Base-by-base conservation (phyloP, 1,140 invertebrate genomes). In the Drosophila tristis region DNA sequence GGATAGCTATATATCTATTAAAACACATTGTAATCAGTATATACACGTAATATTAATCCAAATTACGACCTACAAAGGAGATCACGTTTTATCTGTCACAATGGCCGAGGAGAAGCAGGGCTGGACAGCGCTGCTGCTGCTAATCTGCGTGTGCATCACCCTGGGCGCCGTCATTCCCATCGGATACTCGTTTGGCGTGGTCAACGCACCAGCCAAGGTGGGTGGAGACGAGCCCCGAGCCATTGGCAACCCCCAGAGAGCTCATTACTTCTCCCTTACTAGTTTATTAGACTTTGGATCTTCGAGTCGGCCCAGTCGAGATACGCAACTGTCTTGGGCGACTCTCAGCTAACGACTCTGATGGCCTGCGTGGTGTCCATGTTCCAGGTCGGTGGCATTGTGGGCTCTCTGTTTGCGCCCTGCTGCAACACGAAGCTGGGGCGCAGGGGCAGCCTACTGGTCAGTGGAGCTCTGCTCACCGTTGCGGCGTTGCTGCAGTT, bases 151-250 rank as follows among this genome's bases (percentile, higher is more conserved):
- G 13, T 42, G 6, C 11, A 35, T 71, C 5, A 79, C 76, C n/a
- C 16, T 81, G 35, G 76, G 79, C n/a, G 95, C 94, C 13, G 96
- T 96, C 11, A 92, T 98, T 51, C 96, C 97, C 54, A 95, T 96
- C 74, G 97, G 97, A 45, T 98, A 96, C 90, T 96, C 97, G 72
- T 97, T 97, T 58, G 97, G 97, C 29, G 96, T 97, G 39, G 93
- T 98, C 16, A 98, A 98, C 92, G 95, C 95, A 45, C 96, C 97
- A 20, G 94, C 94, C 80, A 85, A 93, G 76, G 97, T 98, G 45
- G 47, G 42, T 55, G 35, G 4, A 5, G 35, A 4, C 4, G 9
- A 13, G 13, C 29, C 3, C 11, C 11, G 9, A 11, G 2, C n/a
- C 4, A 11, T n/a, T 48, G 93, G 20, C 20, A 20, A 20, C 3